Evolutionary conservation across 2,797 vertebrate genomes (phyloP).

Genomic region (Euthynnus affinis): DNA sequence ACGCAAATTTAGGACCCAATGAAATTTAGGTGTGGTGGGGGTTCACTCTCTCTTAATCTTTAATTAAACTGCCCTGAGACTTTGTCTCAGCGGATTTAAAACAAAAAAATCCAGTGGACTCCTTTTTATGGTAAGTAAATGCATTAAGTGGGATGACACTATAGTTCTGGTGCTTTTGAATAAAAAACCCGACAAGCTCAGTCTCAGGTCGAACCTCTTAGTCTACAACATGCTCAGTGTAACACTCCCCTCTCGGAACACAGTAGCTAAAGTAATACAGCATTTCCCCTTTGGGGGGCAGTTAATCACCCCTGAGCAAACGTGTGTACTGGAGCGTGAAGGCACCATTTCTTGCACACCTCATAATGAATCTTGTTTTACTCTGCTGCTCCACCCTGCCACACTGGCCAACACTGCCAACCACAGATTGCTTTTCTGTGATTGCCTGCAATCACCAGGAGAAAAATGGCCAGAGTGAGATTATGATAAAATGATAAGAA

Average conservation of each 20-base stretch:
- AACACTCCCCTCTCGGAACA: conserved; percentile 58
- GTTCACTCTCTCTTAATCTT: conserved; percentile 68
- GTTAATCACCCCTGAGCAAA: conserved; percentile 81
- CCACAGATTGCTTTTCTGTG: conserved; percentile 22
- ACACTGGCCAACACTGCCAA: conserved; percentile 16
- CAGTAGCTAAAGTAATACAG: conserved; percentile 75
- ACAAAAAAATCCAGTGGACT: conserved; percentile 27
- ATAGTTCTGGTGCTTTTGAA: conserved; percentile 46
- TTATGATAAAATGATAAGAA: conserved; percentile 37
- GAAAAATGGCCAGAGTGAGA: conserved; percentile 21
- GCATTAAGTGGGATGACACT: background rate
- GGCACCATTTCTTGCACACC: conserved; percentile 75
- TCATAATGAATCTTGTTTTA: conserved; percentile 76
- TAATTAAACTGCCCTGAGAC: conserved; percentile 76
- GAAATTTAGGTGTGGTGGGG: conserved; percentile 69
- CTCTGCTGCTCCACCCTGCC: conserved; percentile 19
- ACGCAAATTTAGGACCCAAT: conserved; percentile 81
- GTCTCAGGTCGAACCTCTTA: conserved; percentile 38
- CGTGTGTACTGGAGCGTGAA: conserved; percentile 76
- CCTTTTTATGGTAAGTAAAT: conserved; percentile 5
- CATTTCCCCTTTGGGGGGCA: conserved; percentile 79
- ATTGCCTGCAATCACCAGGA: conserved; percentile 26
- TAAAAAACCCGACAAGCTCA: conserved; percentile 34
- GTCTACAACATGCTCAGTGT: conserved; percentile 16
- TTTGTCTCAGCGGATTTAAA: conserved; percentile 59